These are phyloP conservation scores for Ameiurus melas DNA, from an alignment of 2,113 vertebrate species.

Conservation along the genomic window DNA sequence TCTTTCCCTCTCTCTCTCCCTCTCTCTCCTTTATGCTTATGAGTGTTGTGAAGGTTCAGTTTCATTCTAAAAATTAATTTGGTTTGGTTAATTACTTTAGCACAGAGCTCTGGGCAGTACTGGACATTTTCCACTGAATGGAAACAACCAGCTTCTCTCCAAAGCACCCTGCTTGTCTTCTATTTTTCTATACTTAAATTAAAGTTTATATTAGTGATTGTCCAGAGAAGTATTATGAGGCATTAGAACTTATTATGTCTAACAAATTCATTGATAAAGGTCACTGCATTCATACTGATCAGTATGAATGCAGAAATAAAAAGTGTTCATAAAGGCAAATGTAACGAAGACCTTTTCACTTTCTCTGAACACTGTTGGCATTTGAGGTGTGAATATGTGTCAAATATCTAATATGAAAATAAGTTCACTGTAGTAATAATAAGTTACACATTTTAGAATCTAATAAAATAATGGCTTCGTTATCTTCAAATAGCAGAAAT, in stretches of 20 bases:
- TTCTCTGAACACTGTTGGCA: background rate
- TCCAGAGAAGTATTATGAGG: background rate
- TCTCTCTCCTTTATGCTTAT: background rate
- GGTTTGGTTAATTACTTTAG: background rate
- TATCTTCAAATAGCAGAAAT: background rate
- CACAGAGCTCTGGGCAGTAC: background rate
- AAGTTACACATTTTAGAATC: background rate
- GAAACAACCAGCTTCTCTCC: background rate
- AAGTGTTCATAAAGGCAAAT: background rate
- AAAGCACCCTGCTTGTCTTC: background rate
- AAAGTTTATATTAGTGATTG: background rate
- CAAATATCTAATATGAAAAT: background rate
- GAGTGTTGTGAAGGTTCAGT: background rate
- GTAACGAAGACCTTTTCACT: background rate
- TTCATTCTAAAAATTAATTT: background rate
- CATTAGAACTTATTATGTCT: constrained; percentile 1
- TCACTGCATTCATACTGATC: background rate
- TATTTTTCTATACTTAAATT: background rate
- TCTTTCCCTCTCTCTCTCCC: background rate
- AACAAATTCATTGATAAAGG: background rate
- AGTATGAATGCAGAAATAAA: background rate
- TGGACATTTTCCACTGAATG: background rate
- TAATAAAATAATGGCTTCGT: background rate
- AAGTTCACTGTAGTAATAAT: background rate
- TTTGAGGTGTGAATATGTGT: background rate